Base-by-base conservation (phyloP, 2,888 invertebrate species). In the Drosophila histrio region DNA sequence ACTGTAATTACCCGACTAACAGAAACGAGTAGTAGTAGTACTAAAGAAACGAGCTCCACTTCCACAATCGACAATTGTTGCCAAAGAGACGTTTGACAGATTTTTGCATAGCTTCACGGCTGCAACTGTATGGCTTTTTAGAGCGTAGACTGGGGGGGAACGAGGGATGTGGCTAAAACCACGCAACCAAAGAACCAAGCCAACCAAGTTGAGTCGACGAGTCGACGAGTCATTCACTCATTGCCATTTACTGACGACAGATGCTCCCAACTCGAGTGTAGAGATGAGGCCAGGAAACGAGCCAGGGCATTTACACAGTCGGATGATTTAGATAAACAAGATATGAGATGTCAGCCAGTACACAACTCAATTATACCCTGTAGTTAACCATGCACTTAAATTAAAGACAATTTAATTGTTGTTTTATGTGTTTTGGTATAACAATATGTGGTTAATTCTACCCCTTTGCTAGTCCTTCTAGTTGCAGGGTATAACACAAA, bases 281-380 rank as follows among this genome's bases (percentile, higher is more conserved):
- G 44, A 24, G 49, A 28, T 41, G 17, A 11, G 52, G 7, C 13
- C 59, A 74, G 87, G 81, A 80, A 84, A 63, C 78, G 75, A 81
- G 72, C 85, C 72, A 72, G 78, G 81, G 81, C 81, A 83, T 83
- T 83, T 73, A 83, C 82, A 84, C 87, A 87, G 82, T 83, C 72
- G 87, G 85, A 81, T 83, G 82, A 81, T 78, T 83, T 81, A 81
- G 87, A 83, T 83, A 87, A 83, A 84, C 82, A 83, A 84, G 87
- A 87, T 87, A 83, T 87, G 81, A 80, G 79, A 84, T 84, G 85
- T 87, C 87, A 80, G 15, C 15, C 13, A 22, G 26, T 15, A 21
- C 6, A 5, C 5, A 8, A 36, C 54, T n/a, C 1, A 8, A 0
- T 11, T 19, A 41, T 58, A 69, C 50, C 57, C 69, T 62, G 36